Conservation (phyloP, 2,797 vertebrate genomes). For the Pipistrellus kuhlii region DNA sequence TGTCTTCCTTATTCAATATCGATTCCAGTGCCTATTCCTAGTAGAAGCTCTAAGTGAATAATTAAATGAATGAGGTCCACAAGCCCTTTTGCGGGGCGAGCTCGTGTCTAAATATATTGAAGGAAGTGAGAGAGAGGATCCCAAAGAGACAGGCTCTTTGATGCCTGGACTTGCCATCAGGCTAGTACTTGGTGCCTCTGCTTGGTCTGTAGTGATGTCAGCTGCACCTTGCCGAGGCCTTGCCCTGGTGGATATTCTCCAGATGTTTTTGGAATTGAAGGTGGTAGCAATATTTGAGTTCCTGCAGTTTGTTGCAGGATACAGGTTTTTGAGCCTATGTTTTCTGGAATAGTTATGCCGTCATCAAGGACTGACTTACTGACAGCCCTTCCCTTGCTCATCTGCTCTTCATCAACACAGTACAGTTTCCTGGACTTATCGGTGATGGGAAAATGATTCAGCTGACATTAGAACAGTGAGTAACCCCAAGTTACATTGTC, state of each 20-base stretch:
- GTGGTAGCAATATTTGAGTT: not conserved
- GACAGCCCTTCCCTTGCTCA: not conserved
- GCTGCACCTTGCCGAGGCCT: not conserved
- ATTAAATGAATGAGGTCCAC: not conserved
- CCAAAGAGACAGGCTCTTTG: not conserved
- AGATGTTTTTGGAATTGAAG: not conserved
- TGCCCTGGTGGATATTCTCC: not conserved
- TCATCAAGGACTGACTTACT: not conserved
- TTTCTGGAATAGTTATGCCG: constrained; percentile 4
- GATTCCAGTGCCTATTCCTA: not conserved
- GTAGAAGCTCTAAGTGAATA: not conserved
- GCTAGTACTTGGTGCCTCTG: not conserved
- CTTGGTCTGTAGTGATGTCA: not conserved
- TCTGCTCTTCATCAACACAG: constrained; percentile 35
- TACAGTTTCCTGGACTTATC: constrained; percentile 25
- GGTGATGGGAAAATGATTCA: constrained; percentile 47
- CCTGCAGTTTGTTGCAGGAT: not conserved
- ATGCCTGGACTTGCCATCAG: not conserved
- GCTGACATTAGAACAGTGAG: not conserved
- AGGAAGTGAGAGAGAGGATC: not conserved
- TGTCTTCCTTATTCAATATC: not conserved
- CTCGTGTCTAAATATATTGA: not conserved
- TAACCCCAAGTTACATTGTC: not conserved
- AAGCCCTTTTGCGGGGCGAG: not conserved
- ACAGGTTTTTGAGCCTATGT: not conserved